Evolutionary conservation across 2,113 vertebrate genomes (phyloP).

Genomic region (Martes martes): DNA sequence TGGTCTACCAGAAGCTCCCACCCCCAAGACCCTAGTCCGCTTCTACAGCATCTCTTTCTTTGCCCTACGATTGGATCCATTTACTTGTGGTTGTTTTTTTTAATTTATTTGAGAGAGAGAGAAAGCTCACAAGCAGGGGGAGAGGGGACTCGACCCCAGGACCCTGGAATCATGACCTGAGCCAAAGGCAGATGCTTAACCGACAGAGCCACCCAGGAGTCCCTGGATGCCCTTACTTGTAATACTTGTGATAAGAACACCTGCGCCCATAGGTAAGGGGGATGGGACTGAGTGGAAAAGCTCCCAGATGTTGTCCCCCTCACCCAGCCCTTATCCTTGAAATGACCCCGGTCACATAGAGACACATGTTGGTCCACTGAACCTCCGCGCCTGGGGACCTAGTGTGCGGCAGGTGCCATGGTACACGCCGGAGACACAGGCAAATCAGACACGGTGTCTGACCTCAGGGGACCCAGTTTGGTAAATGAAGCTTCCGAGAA

Average conservation of each 20-base stretch:
- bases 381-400: neutral
- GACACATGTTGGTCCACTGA: accelerated
- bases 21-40: neutral
- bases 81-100: too few species aligned
- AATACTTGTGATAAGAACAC: neutral
- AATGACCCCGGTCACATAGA: neutral
- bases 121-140: too few species aligned
- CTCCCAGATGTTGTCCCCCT: neutral
- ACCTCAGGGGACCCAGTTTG: neutral
- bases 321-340: neutral
- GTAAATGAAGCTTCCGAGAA: neutral
- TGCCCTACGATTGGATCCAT: neutral
- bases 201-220: too few species aligned
- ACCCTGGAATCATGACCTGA: too few species aligned
- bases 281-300: too few species aligned
- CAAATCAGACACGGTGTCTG: neutral
- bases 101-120: too few species aligned
- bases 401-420: accelerated
- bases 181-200: too few species aligned
- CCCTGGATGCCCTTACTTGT: neutral
- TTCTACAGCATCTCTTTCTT: neutral
- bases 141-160: neutral
- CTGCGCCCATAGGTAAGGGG: neutral
- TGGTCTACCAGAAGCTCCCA: too few species aligned
- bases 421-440: accelerated